These are phyloP conservation scores for Scartelaos histophorus DNA, from an alignment of 2,113 vertebrate species.

Conservation along the genomic window DNA sequence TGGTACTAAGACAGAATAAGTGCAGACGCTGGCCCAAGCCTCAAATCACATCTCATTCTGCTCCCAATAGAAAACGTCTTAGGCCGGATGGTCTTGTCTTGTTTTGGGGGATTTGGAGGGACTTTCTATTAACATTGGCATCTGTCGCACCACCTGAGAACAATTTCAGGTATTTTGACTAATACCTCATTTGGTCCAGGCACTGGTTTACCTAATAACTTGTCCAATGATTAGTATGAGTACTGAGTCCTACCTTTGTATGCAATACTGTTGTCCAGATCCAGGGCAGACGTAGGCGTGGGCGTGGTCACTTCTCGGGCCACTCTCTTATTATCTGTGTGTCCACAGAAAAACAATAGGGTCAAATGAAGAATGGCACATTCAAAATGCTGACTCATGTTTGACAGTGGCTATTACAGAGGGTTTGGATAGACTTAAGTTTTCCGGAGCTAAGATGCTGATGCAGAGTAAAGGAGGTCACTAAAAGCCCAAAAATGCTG, in stretches of 20 bases:
- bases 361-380: background rate
- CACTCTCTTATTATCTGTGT: constrained; percentile 45
- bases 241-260: constrained; percentile 66
- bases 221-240: background rate
- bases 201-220: background rate
- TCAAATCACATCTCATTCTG: background rate
- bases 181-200: background rate
- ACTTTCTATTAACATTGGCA: background rate
- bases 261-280: constrained; percentile 62
- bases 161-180: background rate
- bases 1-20: no score
- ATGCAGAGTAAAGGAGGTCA: constrained; percentile 8
- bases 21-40: no score
- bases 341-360: constrained; percentile 3
- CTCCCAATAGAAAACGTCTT: background rate
- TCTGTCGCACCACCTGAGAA: background rate
- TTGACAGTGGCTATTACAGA: background rate
- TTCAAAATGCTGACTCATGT: background rate
- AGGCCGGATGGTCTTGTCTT: background rate
- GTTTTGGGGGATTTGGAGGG: background rate
- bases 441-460: background rate
- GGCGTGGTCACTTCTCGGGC: constrained; percentile 46
- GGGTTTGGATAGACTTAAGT: background rate
- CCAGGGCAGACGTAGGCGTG: constrained; percentile 40
- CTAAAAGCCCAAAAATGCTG: background rate